Evolutionary conservation across 1,140 invertebrate species (phyloP).

Genomic region (Globodera rostochiensis): DNA sequence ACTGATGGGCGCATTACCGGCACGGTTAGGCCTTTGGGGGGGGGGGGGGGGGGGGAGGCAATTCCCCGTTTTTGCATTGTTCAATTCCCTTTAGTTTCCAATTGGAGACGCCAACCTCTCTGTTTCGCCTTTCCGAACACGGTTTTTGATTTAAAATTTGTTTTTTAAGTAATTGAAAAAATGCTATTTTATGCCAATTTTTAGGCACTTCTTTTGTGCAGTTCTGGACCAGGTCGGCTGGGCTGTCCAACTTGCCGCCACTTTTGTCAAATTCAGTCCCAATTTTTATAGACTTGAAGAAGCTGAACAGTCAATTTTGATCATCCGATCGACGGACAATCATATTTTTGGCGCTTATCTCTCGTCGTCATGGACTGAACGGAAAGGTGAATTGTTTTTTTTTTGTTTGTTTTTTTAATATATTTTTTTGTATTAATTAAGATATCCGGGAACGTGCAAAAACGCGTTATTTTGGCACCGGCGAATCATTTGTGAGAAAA

Average conservation of each 20-base stretch:
- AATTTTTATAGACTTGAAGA: constrained; percentile 56
- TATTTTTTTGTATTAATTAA: constrained; percentile 38
- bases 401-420: background rate
- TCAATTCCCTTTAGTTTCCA: constrained; percentile 14
- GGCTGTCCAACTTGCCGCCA: background rate
- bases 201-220: constrained; percentile 45
- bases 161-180: too few species aligned
- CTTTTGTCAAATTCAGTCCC: background rate
- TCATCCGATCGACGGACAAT: constrained; percentile 53
- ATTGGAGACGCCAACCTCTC: constrained; percentile 56
- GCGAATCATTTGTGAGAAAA: constrained; percentile 46
- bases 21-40: background rate
- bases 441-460: constrained; percentile 50
- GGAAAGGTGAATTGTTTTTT: constrained; percentile 33
- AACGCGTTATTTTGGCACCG: constrained; percentile 53
- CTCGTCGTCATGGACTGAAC: constrained; percentile 54
- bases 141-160: constrained; percentile 43
- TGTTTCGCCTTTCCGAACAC: constrained; percentile 61
- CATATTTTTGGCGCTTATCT: constrained; percentile 64
- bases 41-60: background rate
- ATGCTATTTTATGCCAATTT: too few species aligned
- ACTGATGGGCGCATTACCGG: constrained; percentile 56
- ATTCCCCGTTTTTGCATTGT: background rate
- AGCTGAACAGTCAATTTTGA: constrained; percentile 59
- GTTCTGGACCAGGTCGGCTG: constrained; percentile 52